These are phyloP conservation scores for Malurus elegans DNA, from an alignment of 2,113 vertebrate genomes.

Conservation along the genomic window DNA sequence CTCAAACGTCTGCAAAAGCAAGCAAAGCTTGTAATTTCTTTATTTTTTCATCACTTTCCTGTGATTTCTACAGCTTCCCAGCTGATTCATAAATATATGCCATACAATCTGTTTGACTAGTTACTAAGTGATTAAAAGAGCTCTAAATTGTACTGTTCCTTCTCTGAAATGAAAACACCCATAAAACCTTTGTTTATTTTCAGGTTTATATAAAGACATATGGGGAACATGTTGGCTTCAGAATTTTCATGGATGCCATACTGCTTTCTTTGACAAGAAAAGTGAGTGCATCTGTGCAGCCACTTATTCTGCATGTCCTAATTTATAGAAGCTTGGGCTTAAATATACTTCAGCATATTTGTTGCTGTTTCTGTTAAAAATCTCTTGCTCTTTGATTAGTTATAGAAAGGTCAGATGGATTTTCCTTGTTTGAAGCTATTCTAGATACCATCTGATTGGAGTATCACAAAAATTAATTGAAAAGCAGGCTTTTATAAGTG, in stretches of 20 bases:
- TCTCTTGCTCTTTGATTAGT: neutral
- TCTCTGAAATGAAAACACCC: neutral
- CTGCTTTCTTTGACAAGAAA: slow-evolving; percentile 93
- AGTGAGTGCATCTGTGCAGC: slow-evolving; percentile 70
- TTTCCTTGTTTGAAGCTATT: neutral
- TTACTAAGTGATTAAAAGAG: neutral
- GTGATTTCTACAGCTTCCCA: neutral
- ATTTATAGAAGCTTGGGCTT: neutral
- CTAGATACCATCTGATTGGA: neutral
- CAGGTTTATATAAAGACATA: slow-evolving; percentile 92
- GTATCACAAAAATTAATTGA: neutral
- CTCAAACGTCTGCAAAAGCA: neutral
- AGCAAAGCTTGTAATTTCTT: neutral
- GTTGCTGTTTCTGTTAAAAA: neutral
- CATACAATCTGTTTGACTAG: neutral
- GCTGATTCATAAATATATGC: neutral
- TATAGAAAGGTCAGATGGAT: neutral
- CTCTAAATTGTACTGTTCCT: neutral
- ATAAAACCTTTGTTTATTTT: slow-evolving; percentile 30
- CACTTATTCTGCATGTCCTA: neutral
- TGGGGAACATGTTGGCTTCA: slow-evolving; percentile 95
- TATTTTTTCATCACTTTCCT: neutral
- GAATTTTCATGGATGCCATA: slow-evolving; percentile 97
- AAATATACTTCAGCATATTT: neutral
- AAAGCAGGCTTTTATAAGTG: neutral